Evolutionary conservation across 2,797 vertebrate species (phyloP), one percentile per base, ranked within the genome.

Genomic region (Sebastes matsubarae): DNA sequence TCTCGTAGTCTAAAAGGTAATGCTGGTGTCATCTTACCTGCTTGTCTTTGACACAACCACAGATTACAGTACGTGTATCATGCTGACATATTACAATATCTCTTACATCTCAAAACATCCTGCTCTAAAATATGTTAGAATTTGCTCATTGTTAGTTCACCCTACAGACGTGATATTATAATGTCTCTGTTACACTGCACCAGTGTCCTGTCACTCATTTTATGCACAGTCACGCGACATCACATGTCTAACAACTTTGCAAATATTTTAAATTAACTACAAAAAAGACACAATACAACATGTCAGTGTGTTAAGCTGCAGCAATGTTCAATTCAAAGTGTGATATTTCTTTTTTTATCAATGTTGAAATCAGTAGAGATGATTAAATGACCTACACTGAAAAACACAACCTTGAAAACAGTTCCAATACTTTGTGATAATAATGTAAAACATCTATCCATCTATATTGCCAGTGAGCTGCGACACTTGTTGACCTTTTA

Each of bases 21-120:
- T 58, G 67, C 88, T 46, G 66, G 74, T 64, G 68, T 22, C 29
- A 73, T 82, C 74, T 68, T 74, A 46, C 54, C 64, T 75, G 11
- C 18, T 69, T 55, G 34, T 30, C 58, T 68, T 65, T 73, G 69
- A 81, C 55, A 59, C 25, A 64, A 64, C 32, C 20, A 50, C 73
- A 61, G 67, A 73, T 70, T 22, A 69, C 20, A 9, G 13, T 38
- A 27, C 36, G 2, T 66, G 63, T 27, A 22, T 77, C 72, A 27
- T 25, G 20, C 16, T 46, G 72, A 79, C 7, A 63, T 1, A 20
- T 9, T 22, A 52, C 24, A 13, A 38, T 25, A 71, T 85, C 79
- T 58, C 30, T 22, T 16, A 1, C 1, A 60, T 77, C 83, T 79
- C 60, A 38, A 18, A 77, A 70, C 66, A 77, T 75, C 32, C 55